A percentile compares a stretch with the other conserved stretches of the same genome.
Conservation (phyloP, 2,797 vertebrate species). For the Sarcoramphus papa region DNA sequence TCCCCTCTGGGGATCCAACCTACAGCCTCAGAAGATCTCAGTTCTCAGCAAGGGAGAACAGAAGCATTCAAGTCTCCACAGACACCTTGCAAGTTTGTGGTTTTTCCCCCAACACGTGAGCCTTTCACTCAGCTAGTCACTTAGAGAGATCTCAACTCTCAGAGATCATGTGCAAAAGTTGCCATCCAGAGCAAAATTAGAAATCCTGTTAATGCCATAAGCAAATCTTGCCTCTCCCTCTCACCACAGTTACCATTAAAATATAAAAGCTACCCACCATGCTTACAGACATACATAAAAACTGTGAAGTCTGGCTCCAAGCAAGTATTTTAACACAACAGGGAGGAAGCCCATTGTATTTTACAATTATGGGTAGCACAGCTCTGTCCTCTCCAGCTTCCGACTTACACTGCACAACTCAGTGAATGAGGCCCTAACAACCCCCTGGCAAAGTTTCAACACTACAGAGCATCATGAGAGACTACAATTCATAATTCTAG, state of each 20-base stretch:
- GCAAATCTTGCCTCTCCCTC: not conserved
- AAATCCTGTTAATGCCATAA: not conserved
- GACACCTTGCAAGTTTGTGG: not conserved
- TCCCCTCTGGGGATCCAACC: not conserved
- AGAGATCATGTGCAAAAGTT: not conserved
- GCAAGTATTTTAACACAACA: not conserved
- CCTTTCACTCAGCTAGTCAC: not conserved
- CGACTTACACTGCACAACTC: not conserved
- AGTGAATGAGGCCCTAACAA: not conserved
- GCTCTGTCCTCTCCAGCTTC: not conserved
- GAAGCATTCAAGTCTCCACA: not conserved
- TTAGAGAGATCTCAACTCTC: not conserved
- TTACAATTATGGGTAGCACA: not conserved
- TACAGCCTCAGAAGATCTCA: not conserved
- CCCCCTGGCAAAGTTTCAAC: not conserved
- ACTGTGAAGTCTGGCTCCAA: not conserved
- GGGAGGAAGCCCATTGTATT: not conserved
- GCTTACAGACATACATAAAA: not conserved
- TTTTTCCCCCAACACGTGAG: accelerated
- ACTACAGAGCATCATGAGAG: not conserved
- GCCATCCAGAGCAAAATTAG: not conserved
- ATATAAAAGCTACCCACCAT: not conserved
- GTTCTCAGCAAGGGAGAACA: not conserved
- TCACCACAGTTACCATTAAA: not conserved
- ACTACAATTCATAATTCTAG: not conserved